Base-by-base conservation (phyloP, 2,113 vertebrate species). In the Sigmodon hispidus region DNA sequence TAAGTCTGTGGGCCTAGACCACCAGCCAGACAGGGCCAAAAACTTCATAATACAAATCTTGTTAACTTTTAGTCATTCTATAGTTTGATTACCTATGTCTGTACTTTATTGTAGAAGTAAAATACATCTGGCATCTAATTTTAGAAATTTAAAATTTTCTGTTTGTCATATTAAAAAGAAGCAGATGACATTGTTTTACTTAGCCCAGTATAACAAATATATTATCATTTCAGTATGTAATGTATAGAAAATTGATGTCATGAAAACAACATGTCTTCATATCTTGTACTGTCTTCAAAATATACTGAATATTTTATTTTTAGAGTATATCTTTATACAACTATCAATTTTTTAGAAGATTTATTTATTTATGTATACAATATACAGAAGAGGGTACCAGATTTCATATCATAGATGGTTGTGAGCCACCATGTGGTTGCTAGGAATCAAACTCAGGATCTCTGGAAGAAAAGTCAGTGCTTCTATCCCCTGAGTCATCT, bases 271-370 rank as follows among this genome's bases (percentile, higher is more conserved):
- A 50, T 67, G 36, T 22, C 59, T 90, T 61, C 63, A 21, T 21
- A 57, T 92, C 90, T 94, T 88, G 2, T 81, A 86, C 26, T 48
- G 7, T 61, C 45, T 93, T 94, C 16, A 89, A 63, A 94, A 87
- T 93, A 43, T 72, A 89, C 4, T 43, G 17, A 79, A 17, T 73
- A 57, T 69, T 93, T 96, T 94, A 87, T 15, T 77, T 65, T 90
- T 87, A 81, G 0, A 94, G 40, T 16, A 61, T 21, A 61, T 87
- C 57, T 95, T 92, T 22, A 45, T 81, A 81, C 61, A 91, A 67
- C 52, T 79, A 26, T 55, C 75, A 24, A 88, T 67, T 9, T 95
- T 96, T 95, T 50, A 90, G n/a, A n/a, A n/a, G n/a, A n/a, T n/a
- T n/a, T n/a, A n/a, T n/a, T n/a, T n/a, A n/a, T n/a, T n/a, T n/a